Evolutionary conservation across 1,140 invertebrate species (phyloP), one percentile per base, ranked within the genome.

Genomic region (Myzus persicae): DNA sequence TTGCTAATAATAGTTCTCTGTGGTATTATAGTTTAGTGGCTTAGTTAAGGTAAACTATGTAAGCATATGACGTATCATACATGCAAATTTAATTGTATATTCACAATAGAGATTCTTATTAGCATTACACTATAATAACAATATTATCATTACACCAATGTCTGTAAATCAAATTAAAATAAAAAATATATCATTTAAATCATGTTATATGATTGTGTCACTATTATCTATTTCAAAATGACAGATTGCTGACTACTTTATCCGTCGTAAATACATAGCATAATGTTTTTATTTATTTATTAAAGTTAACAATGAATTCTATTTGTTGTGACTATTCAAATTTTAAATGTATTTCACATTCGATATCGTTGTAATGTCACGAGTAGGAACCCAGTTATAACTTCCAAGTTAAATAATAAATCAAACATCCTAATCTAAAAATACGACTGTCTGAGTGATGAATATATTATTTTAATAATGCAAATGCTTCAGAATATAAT

Each of bases 391-490:
- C 31, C 18, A 67, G n/a, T n/a, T 67, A 67, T 11, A 18, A 76
- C 14, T 14, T 67, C 9, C 26, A 14, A 67, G 26, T 67, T 11
- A n/a, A 31, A 14, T 67, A 67, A 67, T 67, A 67, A 76, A 76
- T 76, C 59, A 76, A 67, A 76, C n/a, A n/a, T 36, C n/a, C 31
- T 76, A 36, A n/a, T 76, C 5, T 38, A 38, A 38, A 82, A 82
- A 82, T 22, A 38, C 20, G 5, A 38, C 36, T 38, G 20, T 38
- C 20, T 82, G 38, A 6, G 7, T 82, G 76, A 82, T 82, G 14
- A 76, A 76, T 76, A 76, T 76, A 76, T 76, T 76, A 76, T 76
- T 76, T 76, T 76, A 36, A 76, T 76, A 76, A 76, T 76, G 59
- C 31, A 76, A n/a, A 76, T n/a, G n/a, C 31, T 76, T 76, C n/a